phyloP scores from a whole-genome alignment of 2,888 invertebrate genomes.

The Piscicola geometra region DNA sequence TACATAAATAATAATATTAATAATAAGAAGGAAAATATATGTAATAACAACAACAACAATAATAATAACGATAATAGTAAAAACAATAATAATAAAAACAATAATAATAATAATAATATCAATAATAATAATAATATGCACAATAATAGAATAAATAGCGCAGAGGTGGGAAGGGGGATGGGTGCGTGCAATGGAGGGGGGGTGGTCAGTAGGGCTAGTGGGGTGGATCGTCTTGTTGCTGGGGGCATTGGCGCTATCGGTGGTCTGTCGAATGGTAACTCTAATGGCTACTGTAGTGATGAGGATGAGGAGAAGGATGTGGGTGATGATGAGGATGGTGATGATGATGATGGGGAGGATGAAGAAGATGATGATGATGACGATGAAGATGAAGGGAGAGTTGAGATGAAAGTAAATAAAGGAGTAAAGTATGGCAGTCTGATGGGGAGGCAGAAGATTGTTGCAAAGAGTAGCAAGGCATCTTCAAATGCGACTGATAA shows the following conservation, averaged over 20 bases:
- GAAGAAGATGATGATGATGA: neutral
- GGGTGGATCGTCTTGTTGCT: no score
- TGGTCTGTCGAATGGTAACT: neutral
- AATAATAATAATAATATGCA: neutral
- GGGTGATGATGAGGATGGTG: neutral
- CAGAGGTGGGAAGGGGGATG: no score
- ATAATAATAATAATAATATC: slow-evolving; percentile 4
- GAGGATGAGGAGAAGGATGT: neutral
- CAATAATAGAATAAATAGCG: neutral
- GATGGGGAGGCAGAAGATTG: neutral
- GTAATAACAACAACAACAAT: neutral
- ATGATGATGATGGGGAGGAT: neutral
- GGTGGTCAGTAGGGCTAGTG: no score
- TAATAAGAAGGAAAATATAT: neutral
- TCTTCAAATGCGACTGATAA: neutral
- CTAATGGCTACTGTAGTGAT: slow-evolving; percentile 8
- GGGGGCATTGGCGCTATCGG: no score
- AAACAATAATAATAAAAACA: neutral
- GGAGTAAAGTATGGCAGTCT: neutral
- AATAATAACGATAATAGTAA: slow-evolving; percentile 9
- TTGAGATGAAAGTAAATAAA: neutral
- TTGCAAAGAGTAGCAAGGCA: neutral
- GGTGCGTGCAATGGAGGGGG: no score
- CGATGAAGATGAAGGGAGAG: neutral
- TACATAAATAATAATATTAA: neutral